Evolutionary conservation across 1,140 invertebrate species (phyloP), one percentile per base, ranked within the genome.

Genomic region (Drosophila parabipectinata): DNA sequence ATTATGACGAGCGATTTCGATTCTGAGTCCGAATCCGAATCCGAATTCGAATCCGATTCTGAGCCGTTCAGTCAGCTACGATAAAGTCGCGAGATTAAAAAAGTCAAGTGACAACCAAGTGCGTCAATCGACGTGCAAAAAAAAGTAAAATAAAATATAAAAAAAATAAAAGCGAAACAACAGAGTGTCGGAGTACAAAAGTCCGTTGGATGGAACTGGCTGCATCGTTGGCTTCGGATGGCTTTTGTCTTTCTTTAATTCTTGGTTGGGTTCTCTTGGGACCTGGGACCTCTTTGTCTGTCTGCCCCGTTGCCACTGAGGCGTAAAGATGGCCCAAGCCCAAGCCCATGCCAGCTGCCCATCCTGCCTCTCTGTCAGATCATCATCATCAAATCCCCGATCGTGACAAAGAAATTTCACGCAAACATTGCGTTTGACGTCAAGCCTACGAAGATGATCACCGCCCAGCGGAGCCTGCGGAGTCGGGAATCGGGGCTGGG

Each of bases 21-120:
- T 53, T 69, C 53, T 21, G 59, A 66, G 24, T 21, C 15, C 55
- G 44, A 76, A 28, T 47, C 58, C 58, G 30, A 57, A 61, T 30
- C 56, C 61, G 72, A 63, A 77, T 60, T 72, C 60, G 66, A 79
- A 79, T 74, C 67, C 82, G 81, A 82, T 79, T 88, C 66, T 68
- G 63, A 68, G 60, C 53, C 61, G 54, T 54, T 45, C 66, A 60
- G 75, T 73, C 45, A 83, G 82, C 75, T 77, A 89, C 72, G 79
- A 88, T 87, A 87, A 85, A 87, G 83, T 83, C 84, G 83, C 83
- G 79, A 87, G 83, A 87, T 87, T 87, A 87, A 83, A 72, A 83
- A 79, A 83, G 83, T 88, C 83, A 89, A 89, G 84, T 79, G 84
- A 88, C 83, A 79, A 68, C 67, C 68, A 87, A 88, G 75, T 87